phyloP scores from a whole-genome alignment of 2,888 invertebrate species.

The Argynnis bischoffii region DNA sequence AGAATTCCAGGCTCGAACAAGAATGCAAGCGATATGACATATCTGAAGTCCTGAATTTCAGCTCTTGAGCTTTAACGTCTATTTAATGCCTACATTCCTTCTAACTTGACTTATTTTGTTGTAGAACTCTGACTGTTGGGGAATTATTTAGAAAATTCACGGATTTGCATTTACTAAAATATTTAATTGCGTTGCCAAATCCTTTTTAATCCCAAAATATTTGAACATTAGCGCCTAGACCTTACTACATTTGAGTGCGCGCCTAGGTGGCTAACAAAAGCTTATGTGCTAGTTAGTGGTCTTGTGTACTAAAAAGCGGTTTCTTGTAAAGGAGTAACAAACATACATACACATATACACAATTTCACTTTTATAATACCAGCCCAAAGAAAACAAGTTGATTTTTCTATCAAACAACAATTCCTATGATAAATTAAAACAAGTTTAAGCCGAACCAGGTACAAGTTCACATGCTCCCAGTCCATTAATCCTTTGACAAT shows the following conservation, averaged over 20 bases:
- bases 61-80: constrained; percentile 18
- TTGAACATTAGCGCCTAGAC: too few species aligned
- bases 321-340: too few species aligned
- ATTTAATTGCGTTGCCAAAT: too few species aligned
- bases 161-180: background rate
- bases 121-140: background rate
- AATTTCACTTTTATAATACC: too few species aligned
- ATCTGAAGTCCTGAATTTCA: constrained; percentile 29
- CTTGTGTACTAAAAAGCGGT: too few species aligned
- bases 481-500: background rate
- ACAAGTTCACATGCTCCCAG: constrained; percentile 1
- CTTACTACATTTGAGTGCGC: too few species aligned
- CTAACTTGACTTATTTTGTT: constrained; percentile 6
- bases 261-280: too few species aligned
- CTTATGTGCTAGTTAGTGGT: too few species aligned
- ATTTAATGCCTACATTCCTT: constrained; percentile 17
- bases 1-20: constrained; percentile 22
- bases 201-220: too few species aligned
- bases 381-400: too few species aligned
- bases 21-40: constrained; percentile 28
- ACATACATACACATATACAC: too few species aligned
- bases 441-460: background rate
- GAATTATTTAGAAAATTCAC: background rate
- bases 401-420: background rate
- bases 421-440: background rate